A percentile compares a stretch with the other conserved stretches of the same genome.
phyloP scores from a whole-genome alignment of 2,888 invertebrate genomes.

The Pristionchus fissidentatus region DNA sequence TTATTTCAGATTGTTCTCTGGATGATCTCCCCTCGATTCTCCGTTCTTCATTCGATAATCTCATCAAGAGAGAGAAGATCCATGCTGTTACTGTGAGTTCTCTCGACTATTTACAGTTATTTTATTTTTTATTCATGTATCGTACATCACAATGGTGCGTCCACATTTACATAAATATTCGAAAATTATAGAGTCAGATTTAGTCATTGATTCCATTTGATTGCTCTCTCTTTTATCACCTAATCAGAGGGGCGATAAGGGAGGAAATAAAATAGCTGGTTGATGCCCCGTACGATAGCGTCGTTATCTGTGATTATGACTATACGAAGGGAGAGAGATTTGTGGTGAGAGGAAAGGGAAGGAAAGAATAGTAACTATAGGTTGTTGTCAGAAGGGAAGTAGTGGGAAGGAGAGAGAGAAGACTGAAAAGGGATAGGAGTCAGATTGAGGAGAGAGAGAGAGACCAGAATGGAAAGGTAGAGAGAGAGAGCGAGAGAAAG shows the following conservation, averaged over 20 bases:
- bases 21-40: neutral
- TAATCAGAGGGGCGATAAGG: no score
- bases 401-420: neutral
- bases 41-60: neutral
- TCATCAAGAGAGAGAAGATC: slow-evolving; percentile 8
- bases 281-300: neutral
- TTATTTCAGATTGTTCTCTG: slow-evolving; percentile 29
- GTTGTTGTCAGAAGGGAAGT: neutral
- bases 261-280: neutral
- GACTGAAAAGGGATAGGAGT: neutral
- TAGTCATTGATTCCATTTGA: neutral
- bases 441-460: neutral
- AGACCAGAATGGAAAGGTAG: neutral
- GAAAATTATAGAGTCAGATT: neutral
- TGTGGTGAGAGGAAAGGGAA: neutral
- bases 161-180: neutral
- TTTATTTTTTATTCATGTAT: no score
- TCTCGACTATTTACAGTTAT: no score
- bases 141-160: no score
- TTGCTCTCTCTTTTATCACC: neutral
- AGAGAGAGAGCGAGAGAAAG: no score
- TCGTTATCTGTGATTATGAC: neutral
- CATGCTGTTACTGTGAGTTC: neutral
- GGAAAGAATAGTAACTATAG: neutral
- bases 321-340: neutral